phyloP scores from a whole-genome alignment of 2,888 invertebrate species.

The Cephus sareptanus region DNA sequence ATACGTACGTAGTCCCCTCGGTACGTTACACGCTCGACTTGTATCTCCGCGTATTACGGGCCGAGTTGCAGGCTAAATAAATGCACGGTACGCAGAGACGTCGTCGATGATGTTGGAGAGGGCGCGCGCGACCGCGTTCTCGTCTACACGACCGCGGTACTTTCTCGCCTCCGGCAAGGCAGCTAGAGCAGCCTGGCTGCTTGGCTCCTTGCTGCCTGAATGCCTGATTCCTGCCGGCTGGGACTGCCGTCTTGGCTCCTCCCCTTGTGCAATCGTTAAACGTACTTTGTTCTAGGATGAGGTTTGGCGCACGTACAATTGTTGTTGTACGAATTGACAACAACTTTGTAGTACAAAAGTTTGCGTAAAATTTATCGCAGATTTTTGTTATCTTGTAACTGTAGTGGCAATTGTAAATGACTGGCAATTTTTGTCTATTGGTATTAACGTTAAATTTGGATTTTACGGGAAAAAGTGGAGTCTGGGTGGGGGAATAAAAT shows the following conservation, averaged over 20 bases:
- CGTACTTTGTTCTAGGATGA: not conserved
- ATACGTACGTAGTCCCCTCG: constrained; percentile 6
- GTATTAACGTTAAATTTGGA: not conserved
- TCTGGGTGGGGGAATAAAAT: not conserved
- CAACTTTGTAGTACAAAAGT: not conserved
- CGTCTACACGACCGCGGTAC: constrained; percentile 24
- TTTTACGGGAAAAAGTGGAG: not conserved
- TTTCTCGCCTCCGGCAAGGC: constrained; percentile 57
- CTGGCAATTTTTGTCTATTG: not conserved
- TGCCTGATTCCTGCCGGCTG: not conserved
- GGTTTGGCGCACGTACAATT: not conserved
- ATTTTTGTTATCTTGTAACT: not conserved
- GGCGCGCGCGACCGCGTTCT: constrained; percentile 1
- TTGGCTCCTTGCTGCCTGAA: constrained; percentile 3
- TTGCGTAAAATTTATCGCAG: not conserved
- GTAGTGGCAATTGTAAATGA: not conserved
- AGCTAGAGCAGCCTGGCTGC: constrained; percentile 27
- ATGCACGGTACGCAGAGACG: constrained; percentile 7
- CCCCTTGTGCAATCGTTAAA: not conserved
- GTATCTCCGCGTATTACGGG: constrained; percentile 20
- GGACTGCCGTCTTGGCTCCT: not conserved
- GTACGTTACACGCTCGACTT: constrained; percentile 3
- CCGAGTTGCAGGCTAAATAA: constrained; percentile 21
- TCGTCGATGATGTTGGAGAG: not conserved
- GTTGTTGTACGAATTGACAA: not conserved